Conservation (phyloP, 2,113 vertebrate genomes). For the Struthidea cinerea region DNA sequence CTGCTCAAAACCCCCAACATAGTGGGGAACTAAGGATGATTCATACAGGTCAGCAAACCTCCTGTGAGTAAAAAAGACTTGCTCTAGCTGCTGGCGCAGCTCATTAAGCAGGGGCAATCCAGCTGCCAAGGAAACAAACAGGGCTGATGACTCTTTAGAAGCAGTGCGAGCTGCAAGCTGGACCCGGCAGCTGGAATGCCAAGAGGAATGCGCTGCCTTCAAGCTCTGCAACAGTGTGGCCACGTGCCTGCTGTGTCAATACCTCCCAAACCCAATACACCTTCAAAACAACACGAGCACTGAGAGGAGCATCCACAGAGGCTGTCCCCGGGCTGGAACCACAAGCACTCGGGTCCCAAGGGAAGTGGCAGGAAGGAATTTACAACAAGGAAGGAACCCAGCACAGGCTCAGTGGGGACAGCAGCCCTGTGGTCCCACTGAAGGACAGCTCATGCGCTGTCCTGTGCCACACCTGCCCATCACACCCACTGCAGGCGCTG, state of each 20-base stretch:
- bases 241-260: accelerated
- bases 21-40: background rate
- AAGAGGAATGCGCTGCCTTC: background rate
- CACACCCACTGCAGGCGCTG: background rate
- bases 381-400: background rate
- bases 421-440: background rate
- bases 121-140: background rate
- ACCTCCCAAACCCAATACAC: background rate
- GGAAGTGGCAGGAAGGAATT: background rate
- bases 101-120: background rate
- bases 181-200: background rate
- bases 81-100: background rate
- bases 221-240: background rate
- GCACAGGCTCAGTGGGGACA: background rate
- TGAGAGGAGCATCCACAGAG: background rate
- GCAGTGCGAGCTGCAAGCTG: accelerated
- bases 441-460: background rate
- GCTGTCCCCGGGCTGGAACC: background rate
- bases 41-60: background rate
- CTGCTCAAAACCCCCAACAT: background rate
- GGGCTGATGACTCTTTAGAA: background rate
- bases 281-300: background rate
- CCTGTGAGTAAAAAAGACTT: background rate
- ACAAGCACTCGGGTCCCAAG: accelerated
- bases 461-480: background rate